Percentiles rank a stretch among this genome's conserved stretches.
Conservation (phyloP, 2,113 vertebrate genomes). For the Hydrochoerus hydrochaeris region DNA sequence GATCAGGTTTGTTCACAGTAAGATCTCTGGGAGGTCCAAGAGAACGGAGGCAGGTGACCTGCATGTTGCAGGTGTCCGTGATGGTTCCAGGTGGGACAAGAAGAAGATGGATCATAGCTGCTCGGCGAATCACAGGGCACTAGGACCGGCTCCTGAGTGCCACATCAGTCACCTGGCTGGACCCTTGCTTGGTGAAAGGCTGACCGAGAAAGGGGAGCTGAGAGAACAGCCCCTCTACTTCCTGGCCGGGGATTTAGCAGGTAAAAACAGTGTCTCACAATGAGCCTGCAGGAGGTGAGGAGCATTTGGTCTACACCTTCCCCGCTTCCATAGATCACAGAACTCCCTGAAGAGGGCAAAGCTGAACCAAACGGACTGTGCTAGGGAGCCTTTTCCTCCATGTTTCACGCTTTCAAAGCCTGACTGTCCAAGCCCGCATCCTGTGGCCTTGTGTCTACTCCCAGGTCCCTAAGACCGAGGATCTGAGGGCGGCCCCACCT, state of each 20-base stretch:
- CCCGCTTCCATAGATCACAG: background rate
- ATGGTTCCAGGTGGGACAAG: background rate
- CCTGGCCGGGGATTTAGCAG: too few species aligned
- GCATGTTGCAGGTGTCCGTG: background rate
- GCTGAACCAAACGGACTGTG: background rate
- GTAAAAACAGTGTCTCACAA: too few species aligned
- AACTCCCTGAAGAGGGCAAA: background rate
- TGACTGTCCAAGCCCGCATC: background rate
- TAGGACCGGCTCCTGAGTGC: background rate
- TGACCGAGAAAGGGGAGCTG: background rate
- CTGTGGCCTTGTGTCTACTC: background rate
- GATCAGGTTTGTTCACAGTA: background rate
- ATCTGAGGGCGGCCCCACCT: background rate
- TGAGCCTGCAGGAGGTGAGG: background rate
- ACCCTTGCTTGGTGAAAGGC: background rate
- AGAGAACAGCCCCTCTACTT: background rate
- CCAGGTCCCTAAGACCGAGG: background rate
- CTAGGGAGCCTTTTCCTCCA: background rate
- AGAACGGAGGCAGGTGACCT: background rate
- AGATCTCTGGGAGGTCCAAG: background rate
- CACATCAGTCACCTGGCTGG: background rate
- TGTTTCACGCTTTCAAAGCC: background rate
- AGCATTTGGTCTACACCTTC: background rate
- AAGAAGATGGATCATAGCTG: background rate
- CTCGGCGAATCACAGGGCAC: background rate